Evolutionary conservation across 1,140 invertebrate species (phyloP).

Genomic region (Meloidogyne floridensis): DNA sequence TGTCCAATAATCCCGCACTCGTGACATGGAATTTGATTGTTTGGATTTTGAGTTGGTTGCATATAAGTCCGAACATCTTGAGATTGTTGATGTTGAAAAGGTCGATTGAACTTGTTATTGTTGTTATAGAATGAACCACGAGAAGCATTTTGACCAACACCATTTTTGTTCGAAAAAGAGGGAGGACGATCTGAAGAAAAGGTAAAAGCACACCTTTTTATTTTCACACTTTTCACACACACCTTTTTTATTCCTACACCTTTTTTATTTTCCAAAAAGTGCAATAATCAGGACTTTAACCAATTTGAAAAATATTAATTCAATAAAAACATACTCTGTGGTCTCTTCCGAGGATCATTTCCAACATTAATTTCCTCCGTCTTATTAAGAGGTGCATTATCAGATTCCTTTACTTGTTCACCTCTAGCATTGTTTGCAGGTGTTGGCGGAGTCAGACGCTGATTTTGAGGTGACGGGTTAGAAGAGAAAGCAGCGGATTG

Average conservation of each 20-base stretch:
- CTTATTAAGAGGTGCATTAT: neutral
- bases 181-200: neutral
- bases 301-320: too few relatives aligned
- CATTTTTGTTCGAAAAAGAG: neutral
- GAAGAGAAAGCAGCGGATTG: neutral
- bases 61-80: neutral
- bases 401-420: neutral
- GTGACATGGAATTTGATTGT: neutral
- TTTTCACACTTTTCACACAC: too few relatives aligned
- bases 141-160: neutral
- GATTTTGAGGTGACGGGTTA: neutral
- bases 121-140: neutral
- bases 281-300: too few relatives aligned
- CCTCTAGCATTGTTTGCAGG: neutral
- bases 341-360: neutral
- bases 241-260: too few relatives aligned
- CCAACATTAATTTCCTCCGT: neutral
- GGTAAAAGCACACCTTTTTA: accelerated
- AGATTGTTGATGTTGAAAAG: neutral
- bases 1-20: neutral
- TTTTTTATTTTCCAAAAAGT: too few relatives aligned
- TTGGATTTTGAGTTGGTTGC: neutral
- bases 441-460: neutral
- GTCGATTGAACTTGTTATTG: neutral
- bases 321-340: neutral